A percentile compares a stretch with the other conserved stretches of the same genome.
Conservation (phyloP, 2,888 invertebrate species). For the Diarsia mendica region DNA sequence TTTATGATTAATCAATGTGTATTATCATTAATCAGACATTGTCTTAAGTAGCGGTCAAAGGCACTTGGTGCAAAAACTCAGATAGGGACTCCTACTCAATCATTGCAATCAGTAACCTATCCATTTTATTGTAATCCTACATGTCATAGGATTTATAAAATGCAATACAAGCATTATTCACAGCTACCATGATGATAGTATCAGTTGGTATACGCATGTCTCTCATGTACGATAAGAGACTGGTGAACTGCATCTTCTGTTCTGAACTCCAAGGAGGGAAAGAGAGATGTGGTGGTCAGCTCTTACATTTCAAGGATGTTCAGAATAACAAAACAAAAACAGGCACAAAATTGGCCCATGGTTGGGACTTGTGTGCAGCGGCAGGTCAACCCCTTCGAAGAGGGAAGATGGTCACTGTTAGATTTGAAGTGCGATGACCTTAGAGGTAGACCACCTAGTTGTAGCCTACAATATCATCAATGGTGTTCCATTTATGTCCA, state of each 20-base stretch:
- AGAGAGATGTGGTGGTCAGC: no score
- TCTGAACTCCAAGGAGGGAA: no score
- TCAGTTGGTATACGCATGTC: background rate
- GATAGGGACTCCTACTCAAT: constrained; percentile 36
- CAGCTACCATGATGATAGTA: background rate
- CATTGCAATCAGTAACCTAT: constrained; percentile 47
- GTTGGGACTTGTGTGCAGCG: no score
- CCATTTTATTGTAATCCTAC: constrained; percentile 34
- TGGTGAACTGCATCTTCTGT: no score
- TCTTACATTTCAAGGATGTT: no score
- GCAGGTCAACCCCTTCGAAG: background rate
- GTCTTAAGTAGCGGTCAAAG: constrained; percentile 4
- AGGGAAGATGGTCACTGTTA: background rate
- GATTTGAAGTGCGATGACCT: background rate
- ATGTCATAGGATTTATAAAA: constrained; percentile 4
- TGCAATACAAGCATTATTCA: background rate
- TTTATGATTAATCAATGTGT: constrained; percentile 33
- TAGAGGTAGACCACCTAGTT: background rate
- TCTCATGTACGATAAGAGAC: background rate
- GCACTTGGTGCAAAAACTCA: background rate
- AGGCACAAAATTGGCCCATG: no score
- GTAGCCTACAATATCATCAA: background rate
- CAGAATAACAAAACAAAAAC: no score
- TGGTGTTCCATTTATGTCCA: background rate
- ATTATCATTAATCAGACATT: constrained; percentile 22